These are phyloP conservation scores for Colletes collaris DNA, from an alignment of 2,888 invertebrate species.

Conservation along the genomic window DNA sequence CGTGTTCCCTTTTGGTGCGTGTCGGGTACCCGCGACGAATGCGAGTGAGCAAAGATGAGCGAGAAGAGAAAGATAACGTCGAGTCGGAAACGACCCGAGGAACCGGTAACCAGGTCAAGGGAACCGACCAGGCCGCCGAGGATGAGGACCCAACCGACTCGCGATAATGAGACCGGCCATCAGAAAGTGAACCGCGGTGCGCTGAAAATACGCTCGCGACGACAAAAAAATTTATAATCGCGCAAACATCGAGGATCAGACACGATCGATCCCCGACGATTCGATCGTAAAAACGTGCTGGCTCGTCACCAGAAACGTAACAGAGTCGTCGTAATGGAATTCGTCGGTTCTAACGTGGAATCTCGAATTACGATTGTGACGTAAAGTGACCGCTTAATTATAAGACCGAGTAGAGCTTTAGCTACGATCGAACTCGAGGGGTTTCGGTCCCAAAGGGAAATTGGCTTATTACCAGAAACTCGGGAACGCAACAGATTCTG, in stretches of 20 bases:
- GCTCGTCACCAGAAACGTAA: neutral
- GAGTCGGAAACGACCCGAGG: constrained; percentile 65
- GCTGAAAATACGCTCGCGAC: constrained; percentile 33
- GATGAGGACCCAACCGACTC: constrained; percentile 40
- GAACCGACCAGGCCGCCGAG: constrained; percentile 69
- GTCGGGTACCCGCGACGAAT: constrained; percentile 36
- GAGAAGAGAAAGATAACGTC: constrained; percentile 65
- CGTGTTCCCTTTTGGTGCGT: neutral
- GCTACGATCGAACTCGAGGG: neutral
- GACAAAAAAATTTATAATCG: neutral
- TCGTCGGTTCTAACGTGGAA: neutral
- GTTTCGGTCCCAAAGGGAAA: neutral
- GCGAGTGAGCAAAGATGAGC: constrained; percentile 68
- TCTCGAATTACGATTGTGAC: neutral
- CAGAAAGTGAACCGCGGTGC: constrained; percentile 50
- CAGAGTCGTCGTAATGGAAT: neutral
- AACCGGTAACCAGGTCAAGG: constrained; percentile 51
- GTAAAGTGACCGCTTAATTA: neutral
- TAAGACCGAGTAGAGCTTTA: neutral
- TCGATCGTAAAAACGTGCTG: neutral
- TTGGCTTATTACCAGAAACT: constrained; percentile 33
- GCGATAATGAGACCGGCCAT: constrained; percentile 66
- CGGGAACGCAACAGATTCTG: constrained; percentile 3
- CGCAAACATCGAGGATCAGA: neutral
- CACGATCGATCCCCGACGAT: neutral